These are phyloP conservation scores for Julus scanicus DNA, from an alignment of 2,888 invertebrate genomes.

Conservation along the genomic window DNA sequence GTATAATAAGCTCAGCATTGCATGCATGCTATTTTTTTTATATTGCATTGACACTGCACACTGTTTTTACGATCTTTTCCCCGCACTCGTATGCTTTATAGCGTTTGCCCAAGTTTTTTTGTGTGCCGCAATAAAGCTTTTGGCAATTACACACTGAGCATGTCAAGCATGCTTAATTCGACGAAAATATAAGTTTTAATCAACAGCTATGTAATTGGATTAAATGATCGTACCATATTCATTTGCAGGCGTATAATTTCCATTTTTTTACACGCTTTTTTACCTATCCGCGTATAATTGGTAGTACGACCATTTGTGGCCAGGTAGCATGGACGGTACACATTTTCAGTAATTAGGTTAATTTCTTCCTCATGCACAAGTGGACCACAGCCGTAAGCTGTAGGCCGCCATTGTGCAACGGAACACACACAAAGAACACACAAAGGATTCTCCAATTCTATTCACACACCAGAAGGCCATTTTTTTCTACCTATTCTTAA, in stretches of 20 bases:
- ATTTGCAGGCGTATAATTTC: not conserved
- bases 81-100: conserved; percentile 30
- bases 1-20: conserved; percentile 41
- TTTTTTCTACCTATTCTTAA: not conserved
- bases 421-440: not conserved
- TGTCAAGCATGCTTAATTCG: conserved; percentile 44
- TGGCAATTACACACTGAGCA: conserved; percentile 39
- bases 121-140: not conserved
- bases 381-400: not conserved
- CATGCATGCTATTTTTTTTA: conserved; percentile 25
- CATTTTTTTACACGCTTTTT: not conserved
- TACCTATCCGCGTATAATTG: not conserved
- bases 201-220: conserved; percentile 45
- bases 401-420: not conserved
- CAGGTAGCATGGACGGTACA: not conserved
- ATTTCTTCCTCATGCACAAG: not conserved
- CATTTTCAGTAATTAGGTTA: conserved; percentile 18
- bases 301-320: not conserved
- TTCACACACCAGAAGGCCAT: not conserved
- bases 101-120: conserved; percentile 28
- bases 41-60: conserved; percentile 42
- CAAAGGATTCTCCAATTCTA: not conserved
- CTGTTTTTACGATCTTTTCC: conserved; percentile 36
- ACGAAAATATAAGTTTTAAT: conserved; percentile 39
- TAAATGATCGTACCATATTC: conserved; percentile 16